Base-by-base conservation (phyloP, 2,113 vertebrate genomes). In the Lepus europaeus region DNA sequence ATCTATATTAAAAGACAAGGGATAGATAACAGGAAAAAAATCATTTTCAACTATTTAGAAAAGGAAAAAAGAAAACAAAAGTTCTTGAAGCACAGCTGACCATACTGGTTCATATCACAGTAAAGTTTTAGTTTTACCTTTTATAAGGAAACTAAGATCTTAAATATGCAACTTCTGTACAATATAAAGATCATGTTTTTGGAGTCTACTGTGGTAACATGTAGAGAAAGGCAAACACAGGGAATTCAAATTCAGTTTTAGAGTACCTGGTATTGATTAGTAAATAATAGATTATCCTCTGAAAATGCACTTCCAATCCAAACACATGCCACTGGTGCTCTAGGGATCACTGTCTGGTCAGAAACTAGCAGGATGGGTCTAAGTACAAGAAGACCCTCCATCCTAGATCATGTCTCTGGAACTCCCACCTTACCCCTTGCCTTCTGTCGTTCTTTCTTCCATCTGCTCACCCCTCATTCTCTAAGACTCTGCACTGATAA, bases 91-190 rank as follows among this genome's bases (percentile, higher is more conserved):
- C 7, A 68, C 70, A 84, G 95, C 9, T 73, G 25, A 92, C 11
- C 77, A 5, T 59, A 96, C 11, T 68, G 22, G 45, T 79, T 91
- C 59, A 91, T 17, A 84, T 5, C 49, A 90, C 8, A 22, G n/a
- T 66, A 12, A 96, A 63, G 17, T 85, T 86, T 87, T 59, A 81
- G 61, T 85, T 93, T 78, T 82, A 81, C 22, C 6, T 78, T 94
- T 72, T 70, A 92, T 92, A 85, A 86, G 20, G 22, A 82, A 96
- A 96, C 31, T 68, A 82, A 91, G 56, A 89, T 49, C 39, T 77
- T 84, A 89, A 91, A 89, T 87, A 45, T 19, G 39, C 56, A 94
- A 94, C 9, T 95, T 20, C 69, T 23, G 89, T 9, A 76, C 2
- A n/a, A 6, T 49, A 5, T 12, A 74, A 89, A 51, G 45, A 90